Base-by-base conservation (phyloP, 64 coral and sea anemone genomes). In the Stichodactyla helianthus region DNA sequence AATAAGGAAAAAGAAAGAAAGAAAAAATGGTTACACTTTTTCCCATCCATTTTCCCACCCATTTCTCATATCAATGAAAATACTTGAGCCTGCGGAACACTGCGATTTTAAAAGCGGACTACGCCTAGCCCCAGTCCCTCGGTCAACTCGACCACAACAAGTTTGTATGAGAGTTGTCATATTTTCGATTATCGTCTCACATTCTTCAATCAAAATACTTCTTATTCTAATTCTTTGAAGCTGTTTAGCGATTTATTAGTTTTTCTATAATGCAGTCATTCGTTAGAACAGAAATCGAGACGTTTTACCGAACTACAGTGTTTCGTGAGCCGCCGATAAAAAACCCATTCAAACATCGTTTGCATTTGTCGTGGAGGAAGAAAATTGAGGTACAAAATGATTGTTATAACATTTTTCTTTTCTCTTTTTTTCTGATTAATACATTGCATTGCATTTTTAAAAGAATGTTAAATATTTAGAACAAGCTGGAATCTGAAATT, bases 301-400 rank as follows among this genome's bases (percentile, higher is more conserved):
- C 57, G 13, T 91, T 86, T 82, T 91, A 91, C 53, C 52, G 57
- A 5, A 77, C 53, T 59, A 51, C 77, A 11, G 61, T 80, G 57
- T 23, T 91, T 12, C 55, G 74, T 59, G 56, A 86, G 12, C 89
- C 89, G 14, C 28, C 51, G 0, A 77, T 91, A 51, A 55, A 52
- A 6, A 91, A 91, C 52, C 89, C 89, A 12, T 91, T 91, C 77
- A 85, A 35, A 25, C 83, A 86, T 54, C 74, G 89, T 6, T 70
- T 86, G 20, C 71, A 77, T 77, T 55, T 91, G 31, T 18, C 83
- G 25, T 86, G 89, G 89, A 77, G 52, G 18, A 91, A 91, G 22
- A 91, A 91, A 81, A n/a, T 86, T 5, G 89, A 91, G 89, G 89
- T 91, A 77, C 67, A 76, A 53, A 16, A 12, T 67, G 12, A 31